A percentile compares a stretch with the other conserved stretches of the same genome.
These are phyloP conservation scores for Myopa testacea DNA, from an alignment of 2,888 invertebrate species.

Conservation along the genomic window DNA sequence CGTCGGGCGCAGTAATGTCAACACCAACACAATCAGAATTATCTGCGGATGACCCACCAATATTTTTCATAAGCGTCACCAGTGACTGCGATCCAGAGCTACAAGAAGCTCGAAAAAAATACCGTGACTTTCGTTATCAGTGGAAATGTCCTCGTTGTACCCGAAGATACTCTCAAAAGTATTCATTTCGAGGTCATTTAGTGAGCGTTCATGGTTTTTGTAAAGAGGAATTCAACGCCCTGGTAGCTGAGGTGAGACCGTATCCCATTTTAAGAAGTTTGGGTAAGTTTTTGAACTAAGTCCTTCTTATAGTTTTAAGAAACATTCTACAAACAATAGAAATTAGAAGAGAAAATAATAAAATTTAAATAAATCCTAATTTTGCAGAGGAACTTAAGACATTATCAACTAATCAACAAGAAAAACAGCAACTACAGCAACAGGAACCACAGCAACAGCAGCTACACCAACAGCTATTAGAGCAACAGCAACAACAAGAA, in stretches of 20 bases:
- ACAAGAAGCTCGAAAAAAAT: conserved; percentile 2
- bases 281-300: neutral
- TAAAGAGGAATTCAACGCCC: conserved; percentile 25
- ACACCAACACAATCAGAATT: neutral
- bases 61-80: conserved; percentile 14
- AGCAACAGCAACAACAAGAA: neutral
- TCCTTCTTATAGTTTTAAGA: neutral
- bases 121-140: conserved; percentile 16
- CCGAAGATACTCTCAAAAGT: conserved; percentile 34
- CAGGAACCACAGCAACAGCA: neutral
- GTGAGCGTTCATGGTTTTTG: conserved; percentile 28
- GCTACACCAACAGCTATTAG: neutral
- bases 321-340: neutral
- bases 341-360: neutral
- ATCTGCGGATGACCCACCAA: conserved; percentile 2
- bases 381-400: conserved; percentile 8
- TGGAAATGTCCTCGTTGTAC: conserved; percentile 37
- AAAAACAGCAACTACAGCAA: neutral
- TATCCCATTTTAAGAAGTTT: conserved; percentile 45
- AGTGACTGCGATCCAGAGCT: conserved; percentile 27
- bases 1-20: neutral
- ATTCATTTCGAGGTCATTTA: conserved; percentile 38
- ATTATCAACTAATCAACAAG: neutral
- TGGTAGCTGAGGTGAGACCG: conserved; percentile 31
- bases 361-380: neutral